Base-by-base conservation (phyloP, 92 coral and sea anemone species). In the Meandrina meandrites region DNA sequence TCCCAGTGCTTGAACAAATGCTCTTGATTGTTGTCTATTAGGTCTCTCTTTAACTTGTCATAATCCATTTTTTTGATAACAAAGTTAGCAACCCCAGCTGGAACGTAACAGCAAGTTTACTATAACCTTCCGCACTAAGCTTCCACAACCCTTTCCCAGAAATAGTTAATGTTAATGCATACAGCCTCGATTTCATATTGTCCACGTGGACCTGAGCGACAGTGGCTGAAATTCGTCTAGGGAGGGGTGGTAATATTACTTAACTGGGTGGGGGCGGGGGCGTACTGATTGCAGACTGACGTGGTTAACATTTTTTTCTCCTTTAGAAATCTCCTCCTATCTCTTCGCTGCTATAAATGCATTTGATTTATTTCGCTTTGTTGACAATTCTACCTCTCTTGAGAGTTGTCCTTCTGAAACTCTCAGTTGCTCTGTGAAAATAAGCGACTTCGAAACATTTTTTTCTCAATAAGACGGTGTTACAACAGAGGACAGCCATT, bases 1-100 rank as follows among this genome's bases (percentile, higher is more conserved):
- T 89, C 91, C 94, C 90, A 93, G 83, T 71, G 92, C 54, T 83
- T 77, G 10, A 97, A 81, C 57, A 94, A 45, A 78, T 97, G 99
- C 37, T 91, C 98, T 62, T 97, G 99, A 31, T 85, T 89, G 60
- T 93, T 62, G 48, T 89, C 93, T 84, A 89, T 83, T 19, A 97
- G 91, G 78, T 90, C 93, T 40, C 32, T 45, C 79, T 76, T 91
- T 36, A 97, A 85, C 89, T 93, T 95, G 30, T 93, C 94, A 17
- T 90, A 10, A 71, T 95, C 99, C 98, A 95, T 95, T 67, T 35
- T 24, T 1, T 19, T 77, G 22, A 12, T 27, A 45, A 53, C 1
- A 40, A 42, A 45, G 64, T 4, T 3, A 12, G 34, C 9, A 19
- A 68, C 21, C 18, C 27, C 64, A 14, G 45, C 53, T 8, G 28